A percentile compares a stretch with the other conserved stretches of the same genome.
Evolutionary conservation across 2,888 invertebrate genomes (phyloP).

Genomic region (Drosophila kokeensis): DNA sequence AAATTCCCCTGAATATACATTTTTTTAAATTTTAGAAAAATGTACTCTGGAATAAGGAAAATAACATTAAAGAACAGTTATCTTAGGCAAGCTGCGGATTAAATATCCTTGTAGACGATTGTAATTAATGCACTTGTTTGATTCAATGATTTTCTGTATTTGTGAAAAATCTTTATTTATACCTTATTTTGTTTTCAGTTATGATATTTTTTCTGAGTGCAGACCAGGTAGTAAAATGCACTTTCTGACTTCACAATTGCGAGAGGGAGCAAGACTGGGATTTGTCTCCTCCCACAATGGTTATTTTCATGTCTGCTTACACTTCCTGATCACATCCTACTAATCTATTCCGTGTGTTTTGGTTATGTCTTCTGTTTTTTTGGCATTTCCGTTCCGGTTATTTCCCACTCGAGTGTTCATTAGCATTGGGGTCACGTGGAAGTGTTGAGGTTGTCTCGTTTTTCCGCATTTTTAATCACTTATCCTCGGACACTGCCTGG

Average conservation of each 20-base stretch:
- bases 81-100: neutral
- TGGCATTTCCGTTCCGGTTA: conserved; percentile 75
- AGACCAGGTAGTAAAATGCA: conserved; percentile 76
- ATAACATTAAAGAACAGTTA: neutral
- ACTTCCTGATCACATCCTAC: conserved; percentile 45
- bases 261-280: neutral
- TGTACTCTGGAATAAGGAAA: neutral
- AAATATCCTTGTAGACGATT: neutral
- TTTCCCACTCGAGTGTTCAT: conserved; percentile 48
- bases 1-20: rapidly evolving
- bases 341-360: conserved; percentile 35
- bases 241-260: conserved; percentile 51
- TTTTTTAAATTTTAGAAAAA: neutral
- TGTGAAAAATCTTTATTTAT: neutral
- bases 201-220: neutral
- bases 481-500: conserved; percentile 51
- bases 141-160: neutral
- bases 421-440: conserved; percentile 46
- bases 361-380: conserved; percentile 42
- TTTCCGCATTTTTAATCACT: conserved; percentile 54
- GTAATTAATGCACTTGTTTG: rapidly evolving
- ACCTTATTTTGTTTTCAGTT: neutral
- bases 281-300: conserved; percentile 5
- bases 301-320: conserved; percentile 26
- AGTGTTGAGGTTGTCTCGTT: conserved; percentile 13